A percentile compares a stretch with the other conserved stretches of the same genome.
These are phyloP conservation scores for Eclectus roratus DNA, from an alignment of 2,113 vertebrate genomes.

Conservation along the genomic window DNA sequence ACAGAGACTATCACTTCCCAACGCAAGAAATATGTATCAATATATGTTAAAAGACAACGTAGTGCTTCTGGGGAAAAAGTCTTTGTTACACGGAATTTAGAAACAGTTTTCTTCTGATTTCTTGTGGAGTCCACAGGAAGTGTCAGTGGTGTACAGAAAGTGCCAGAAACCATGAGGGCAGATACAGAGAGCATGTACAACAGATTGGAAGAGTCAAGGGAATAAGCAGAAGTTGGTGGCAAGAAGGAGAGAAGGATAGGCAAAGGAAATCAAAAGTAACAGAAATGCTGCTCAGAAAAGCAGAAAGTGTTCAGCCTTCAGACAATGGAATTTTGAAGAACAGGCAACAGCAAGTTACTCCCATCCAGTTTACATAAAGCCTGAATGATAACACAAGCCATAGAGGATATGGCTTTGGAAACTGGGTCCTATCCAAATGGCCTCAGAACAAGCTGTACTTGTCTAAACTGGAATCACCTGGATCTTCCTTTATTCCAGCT, in stretches of 20 bases:
- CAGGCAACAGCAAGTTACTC: background rate
- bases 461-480: background rate
- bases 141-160: background rate
- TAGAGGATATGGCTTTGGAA: background rate
- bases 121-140: background rate
- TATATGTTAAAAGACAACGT: background rate
- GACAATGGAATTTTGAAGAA: constrained; percentile 1
- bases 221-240: background rate
- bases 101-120: background rate
- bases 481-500: background rate
- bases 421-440: background rate
- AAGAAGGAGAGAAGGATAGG: background rate
- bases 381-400: background rate
- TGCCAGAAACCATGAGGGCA: background rate
- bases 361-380: background rate
- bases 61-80: background rate
- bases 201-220: background rate
- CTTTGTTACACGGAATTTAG: background rate
- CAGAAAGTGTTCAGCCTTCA: background rate
- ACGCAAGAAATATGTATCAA: background rate
- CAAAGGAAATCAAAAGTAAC: background rate
- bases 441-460: background rate
- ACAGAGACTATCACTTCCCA: background rate
- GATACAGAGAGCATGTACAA: background rate
- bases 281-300: background rate